Evolutionary conservation across 1,140 invertebrate genomes (phyloP), one percentile per base, ranked within the genome.

Genomic region (Calephelis nemesis): DNA sequence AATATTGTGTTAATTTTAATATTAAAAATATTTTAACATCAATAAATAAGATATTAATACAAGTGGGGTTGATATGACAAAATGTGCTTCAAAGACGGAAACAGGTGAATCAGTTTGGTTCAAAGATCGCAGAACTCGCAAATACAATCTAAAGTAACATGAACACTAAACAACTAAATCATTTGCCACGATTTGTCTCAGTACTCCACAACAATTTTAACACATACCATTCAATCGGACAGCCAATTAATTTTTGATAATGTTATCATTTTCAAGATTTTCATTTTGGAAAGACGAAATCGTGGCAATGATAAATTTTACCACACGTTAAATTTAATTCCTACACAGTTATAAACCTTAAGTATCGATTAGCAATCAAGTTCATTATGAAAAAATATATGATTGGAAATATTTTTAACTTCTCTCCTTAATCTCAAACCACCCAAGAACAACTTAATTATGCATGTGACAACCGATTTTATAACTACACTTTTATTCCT

Each of bases 321-420:
- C 82, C 88, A 91, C 87, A 91, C 85, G 77, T 87, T 91, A 84
- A 88, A 76, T 84, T 91, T 85, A 87, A 83, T 83, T 80, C 83
- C 89, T 91, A 91, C 87, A 91, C 87, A 90, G 88, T 85, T 91
- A 90, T 88, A 90, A 91, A 90, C 79, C 87, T 91, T 90, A 89
- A 90, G 81, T 91, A 90, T 82, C 81, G 82, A 88, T 85, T 90
- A 90, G 85, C 84, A 86, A 81, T 87, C 86, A 88, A 90, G 89
- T 87, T 87, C 81, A 87, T 87, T 88, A 91, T 91, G 89, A 90
- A 91, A 91, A 91, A 91, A 91, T 91, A 91, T 91, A 91, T 90
- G 82, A 90, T 90, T 84, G 87, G 89, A 89, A 91, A 91, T 90
- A 90, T 90, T 89, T 87, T 90, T 87, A 89, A 90, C 84, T 84